Evolutionary conservation across 2,797 vertebrate species (phyloP), one percentile per base, ranked within the genome.

Genomic region (Hafferia zeledoni): DNA sequence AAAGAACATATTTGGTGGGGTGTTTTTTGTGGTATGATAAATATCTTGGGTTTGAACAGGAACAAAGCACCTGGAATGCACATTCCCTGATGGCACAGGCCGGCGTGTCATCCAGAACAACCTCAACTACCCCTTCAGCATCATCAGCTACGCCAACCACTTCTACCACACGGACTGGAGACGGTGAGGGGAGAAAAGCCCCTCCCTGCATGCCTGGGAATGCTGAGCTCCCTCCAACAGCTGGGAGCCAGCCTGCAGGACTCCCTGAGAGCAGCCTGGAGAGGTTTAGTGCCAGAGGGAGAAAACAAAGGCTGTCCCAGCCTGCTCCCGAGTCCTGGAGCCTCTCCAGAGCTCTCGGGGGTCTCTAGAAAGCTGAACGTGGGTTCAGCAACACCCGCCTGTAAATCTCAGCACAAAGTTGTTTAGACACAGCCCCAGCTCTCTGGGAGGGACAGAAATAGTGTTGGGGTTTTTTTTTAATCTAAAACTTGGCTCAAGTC

Each of bases 111-210:
- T 99, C 70, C 98, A 99, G 75, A 97, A 97, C 76, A 98, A 98
- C 95, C 98, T 99, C 95, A 99, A 99, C 97, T 99, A 99, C 94
- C 99, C 99, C 13, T 99, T 99, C 98, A 99, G 99, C 97, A 97
- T 99, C 86, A 94, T 99, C 35, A 98, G 98, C 93, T 99, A 99
- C 5, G 97, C 98, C 92, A 98, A 98, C 85, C 99, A 99, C 97
- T 99, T 99, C 98, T 99, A 99, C 84, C 99, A 99, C 98, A 99
- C 99, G 0, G 99, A 99, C 98, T 99, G 99, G 99, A 98, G 99
- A 96, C 98, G 99, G 99, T 99, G 95, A 96, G 93, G 35, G 6
- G 47, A 20, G 5, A 5, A 17, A 61, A 1, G 2, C 33, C 3
- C 2, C 7, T 20, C 43, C 68, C 20, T n/a, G 41, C 11, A 0